Evolutionary conservation across 2,888 invertebrate species (phyloP).

Genomic region (Pyrrhosoma nymphula): DNA sequence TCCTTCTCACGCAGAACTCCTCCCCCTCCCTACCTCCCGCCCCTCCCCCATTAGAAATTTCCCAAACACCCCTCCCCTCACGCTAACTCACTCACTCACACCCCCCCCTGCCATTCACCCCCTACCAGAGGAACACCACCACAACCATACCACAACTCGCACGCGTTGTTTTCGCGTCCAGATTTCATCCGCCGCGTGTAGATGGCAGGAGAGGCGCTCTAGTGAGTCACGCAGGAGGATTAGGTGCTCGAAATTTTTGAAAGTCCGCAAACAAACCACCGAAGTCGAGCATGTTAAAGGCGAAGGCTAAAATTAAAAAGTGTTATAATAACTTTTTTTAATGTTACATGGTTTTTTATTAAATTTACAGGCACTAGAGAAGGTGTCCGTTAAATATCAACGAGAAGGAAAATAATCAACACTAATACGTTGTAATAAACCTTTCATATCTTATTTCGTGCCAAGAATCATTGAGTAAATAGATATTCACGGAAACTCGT

Average conservation of each 20-base stretch:
- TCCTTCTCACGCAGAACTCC: not conserved
- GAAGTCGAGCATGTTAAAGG: no score
- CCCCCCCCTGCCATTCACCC: not conserved
- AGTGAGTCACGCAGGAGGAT: not conserved
- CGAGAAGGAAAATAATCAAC: no score
- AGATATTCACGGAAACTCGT: no score
- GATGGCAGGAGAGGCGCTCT: not conserved
- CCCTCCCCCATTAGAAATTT: not conserved
- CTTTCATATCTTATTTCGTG: no score
- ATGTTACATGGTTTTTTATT: no score
- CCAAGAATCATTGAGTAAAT: no score
- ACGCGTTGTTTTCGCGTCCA: not conserved
- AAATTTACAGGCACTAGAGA: no score
- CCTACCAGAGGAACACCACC: not conserved
- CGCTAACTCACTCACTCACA: not conserved
- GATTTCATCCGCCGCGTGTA: not conserved
- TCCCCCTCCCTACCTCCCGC: not conserved
- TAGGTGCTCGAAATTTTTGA: not conserved
- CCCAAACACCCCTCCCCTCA: not conserved
- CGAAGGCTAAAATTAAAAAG: no score
- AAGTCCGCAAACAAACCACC: not conserved
- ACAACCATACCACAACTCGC: slow-evolving; percentile 73
- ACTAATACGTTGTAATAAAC: no score
- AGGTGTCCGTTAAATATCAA: no score
- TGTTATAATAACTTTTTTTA: no score